Conservation (phyloP, 92 coral and sea anemone genomes). For the Palythoa grandiflora region DNA sequence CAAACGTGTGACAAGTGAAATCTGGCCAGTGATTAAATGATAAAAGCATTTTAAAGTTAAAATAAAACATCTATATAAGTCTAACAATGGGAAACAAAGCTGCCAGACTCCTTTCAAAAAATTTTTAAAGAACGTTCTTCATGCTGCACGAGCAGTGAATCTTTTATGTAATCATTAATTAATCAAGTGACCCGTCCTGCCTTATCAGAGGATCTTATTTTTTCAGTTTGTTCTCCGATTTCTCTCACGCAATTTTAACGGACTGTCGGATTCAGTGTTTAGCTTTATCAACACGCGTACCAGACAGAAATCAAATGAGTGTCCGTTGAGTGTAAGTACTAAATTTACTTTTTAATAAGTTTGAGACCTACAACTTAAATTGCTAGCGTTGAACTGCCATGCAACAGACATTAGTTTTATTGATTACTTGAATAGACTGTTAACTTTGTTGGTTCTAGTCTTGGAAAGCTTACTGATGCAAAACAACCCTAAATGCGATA, state of each 20-base stretch:
- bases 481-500: too few relatives aligned
- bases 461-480: too few relatives aligned
- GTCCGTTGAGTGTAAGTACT: neutral
- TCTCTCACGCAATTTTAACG: constrained; percentile 20
- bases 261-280: neutral
- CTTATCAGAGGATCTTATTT: neutral
- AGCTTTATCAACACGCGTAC: neutral
- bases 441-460: too few relatives aligned
- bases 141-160: neutral
- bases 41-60: neutral
- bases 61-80: neutral
- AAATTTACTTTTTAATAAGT: neutral
- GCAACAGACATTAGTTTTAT: too few relatives aligned
- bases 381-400: too few relatives aligned
- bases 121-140: constrained; percentile 8
- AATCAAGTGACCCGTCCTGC: neutral
- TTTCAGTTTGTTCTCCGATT: neutral
- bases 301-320: neutral
- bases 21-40: neutral
- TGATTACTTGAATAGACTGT: too few relatives aligned
- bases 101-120: neutral
- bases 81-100: neutral
- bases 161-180: neutral
- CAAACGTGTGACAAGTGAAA: too few relatives aligned
- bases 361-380: too few relatives aligned